Base-by-base conservation (phyloP, 1,140 invertebrate species). In the Apis florea region DNA sequence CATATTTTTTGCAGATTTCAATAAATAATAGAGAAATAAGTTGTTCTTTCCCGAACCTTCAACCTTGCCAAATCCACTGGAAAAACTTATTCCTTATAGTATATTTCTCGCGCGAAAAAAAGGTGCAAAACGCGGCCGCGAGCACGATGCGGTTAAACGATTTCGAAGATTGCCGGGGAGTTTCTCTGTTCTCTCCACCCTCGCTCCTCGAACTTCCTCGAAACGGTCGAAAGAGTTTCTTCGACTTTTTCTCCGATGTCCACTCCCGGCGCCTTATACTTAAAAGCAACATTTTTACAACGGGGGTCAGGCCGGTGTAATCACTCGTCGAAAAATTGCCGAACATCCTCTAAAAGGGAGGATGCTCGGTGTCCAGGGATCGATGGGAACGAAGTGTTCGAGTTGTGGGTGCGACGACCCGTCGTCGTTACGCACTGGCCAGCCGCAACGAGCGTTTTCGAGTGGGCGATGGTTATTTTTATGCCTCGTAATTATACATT, bases 401-500 rank as follows among this genome's bases (percentile, higher is more conserved):
- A 86, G 84, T 88, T 51, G 86, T 89, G 89, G 89, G 89, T 89
- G 89, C 88, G 83, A 89, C 82, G 85, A 88, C 83, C 87, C 64
- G 49, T 78, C 82, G 54, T 68, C 3, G 61, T 76, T 66, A 47
- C 71, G 72, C 70, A 75, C 78, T 54, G 71, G 63, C 51, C 69
- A 64, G 61, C 66, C 72, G 47, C 71, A 68, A 24, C 26, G 51
- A 86, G 63, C 79, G 80, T 74, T 80, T 72, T 69, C 59, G 85
- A 88, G 88, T 90, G 87, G 90, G 85, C 83, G 90, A 91, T 92
- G 89, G 91, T 93, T 93, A 92, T 89, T 93, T 93, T 93, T 93
- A 93, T 93, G 92, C 90, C 85, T 90, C 92, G 90, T 93, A 93
- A 93, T 93, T 93, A 93, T 92, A 93, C 91, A 93, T 93, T 92